phyloP scores from a whole-genome alignment of 2,888 invertebrate species.

The Brachyopa scutellaris region DNA sequence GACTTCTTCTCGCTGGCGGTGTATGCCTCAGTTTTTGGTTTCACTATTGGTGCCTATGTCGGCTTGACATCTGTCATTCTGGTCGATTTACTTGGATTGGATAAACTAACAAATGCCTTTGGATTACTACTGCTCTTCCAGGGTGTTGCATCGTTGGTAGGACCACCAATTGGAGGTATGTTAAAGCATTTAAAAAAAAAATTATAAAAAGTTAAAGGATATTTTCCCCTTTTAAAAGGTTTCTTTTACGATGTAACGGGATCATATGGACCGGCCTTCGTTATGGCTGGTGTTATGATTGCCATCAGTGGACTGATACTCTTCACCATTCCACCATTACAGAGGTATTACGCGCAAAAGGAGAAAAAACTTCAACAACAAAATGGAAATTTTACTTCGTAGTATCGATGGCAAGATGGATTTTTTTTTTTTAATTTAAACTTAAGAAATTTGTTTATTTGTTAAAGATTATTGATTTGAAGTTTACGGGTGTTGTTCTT shows the following conservation, averaged over 20 bases:
- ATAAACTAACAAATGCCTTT: slow-evolving; percentile 97
- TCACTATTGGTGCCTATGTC: slow-evolving; percentile 97
- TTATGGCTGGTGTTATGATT: slow-evolving; percentile 92
- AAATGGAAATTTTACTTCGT: slow-evolving; percentile 49
- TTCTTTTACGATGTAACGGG: slow-evolving; percentile 89
- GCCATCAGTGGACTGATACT: slow-evolving; percentile 94
- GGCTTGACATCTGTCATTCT: slow-evolving; percentile 97
- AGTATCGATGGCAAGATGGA: slow-evolving; percentile 9
- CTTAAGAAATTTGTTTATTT: slow-evolving; percentile 11
- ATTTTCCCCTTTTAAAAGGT: too few species aligned
- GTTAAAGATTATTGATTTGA: too few species aligned
- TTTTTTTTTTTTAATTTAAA: not conserved
- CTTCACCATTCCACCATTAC: slow-evolving; percentile 90
- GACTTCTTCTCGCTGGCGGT: slow-evolving; percentile 88
- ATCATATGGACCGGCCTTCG: slow-evolving; percentile 94
- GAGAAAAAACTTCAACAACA: slow-evolving; percentile 31
- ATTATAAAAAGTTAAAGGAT: not conserved
- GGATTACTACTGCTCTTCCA: slow-evolving; percentile 95
- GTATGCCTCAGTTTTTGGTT: slow-evolving; percentile 92
- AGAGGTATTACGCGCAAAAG: slow-evolving; percentile 81
- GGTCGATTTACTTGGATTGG: slow-evolving; percentile 96
- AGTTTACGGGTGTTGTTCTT: slow-evolving; percentile 9
- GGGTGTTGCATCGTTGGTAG: slow-evolving; percentile 95
- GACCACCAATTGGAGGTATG: slow-evolving; percentile 95
- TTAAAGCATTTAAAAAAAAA: slow-evolving; percentile 60